A percentile compares a stretch with the other conserved stretches of the same genome.
These are phyloP conservation scores for Clinocottus analis DNA, from an alignment of 2,113 vertebrate species.

Conservation along the genomic window DNA sequence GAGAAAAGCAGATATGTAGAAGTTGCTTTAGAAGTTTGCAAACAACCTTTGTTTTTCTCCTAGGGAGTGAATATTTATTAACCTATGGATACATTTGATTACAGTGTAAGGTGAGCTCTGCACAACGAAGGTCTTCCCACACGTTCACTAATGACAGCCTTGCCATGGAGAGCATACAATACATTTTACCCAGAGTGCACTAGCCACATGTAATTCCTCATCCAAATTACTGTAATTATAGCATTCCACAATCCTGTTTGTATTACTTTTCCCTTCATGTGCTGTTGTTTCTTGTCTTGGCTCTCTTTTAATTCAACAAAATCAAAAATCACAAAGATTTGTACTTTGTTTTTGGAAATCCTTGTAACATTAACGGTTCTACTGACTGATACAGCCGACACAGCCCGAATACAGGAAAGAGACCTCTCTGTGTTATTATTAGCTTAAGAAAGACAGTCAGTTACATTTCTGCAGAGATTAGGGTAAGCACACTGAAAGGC, in stretches of 20 bases:
- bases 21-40: slow-evolving; percentile 38
- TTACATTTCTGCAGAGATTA: slow-evolving; percentile 22
- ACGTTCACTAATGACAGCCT: slow-evolving; percentile 75
- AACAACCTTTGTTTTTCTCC: slow-evolving; percentile 63
- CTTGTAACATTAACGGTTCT: slow-evolving; percentile 5
- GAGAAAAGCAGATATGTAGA: slow-evolving; percentile 54
- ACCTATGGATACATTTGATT: slow-evolving; percentile 71
- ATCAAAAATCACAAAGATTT: slow-evolving; percentile 30
- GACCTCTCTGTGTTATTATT: slow-evolving; percentile 39
- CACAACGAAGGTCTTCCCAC: slow-evolving; percentile 67
- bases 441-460: slow-evolving; percentile 45
- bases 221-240: slow-evolving; percentile 81
- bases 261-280: slow-evolving; percentile 60
- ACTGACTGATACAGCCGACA: slow-evolving; percentile 34
- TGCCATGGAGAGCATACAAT: slow-evolving; percentile 65
- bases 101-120: slow-evolving; percentile 65
- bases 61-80: slow-evolving; percentile 77
- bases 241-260: slow-evolving; percentile 75
- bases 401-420: slow-evolving; percentile 26
- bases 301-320: slow-evolving; percentile 44
- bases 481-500: neutral
- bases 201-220: slow-evolving; percentile 77
- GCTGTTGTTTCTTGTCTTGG: slow-evolving; percentile 53
- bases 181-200: slow-evolving; percentile 63
- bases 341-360: slow-evolving; percentile 7